These are phyloP conservation scores for Scomberomorus guttatus DNA, from an alignment of 2,797 vertebrate species.

Conservation along the genomic window DNA sequence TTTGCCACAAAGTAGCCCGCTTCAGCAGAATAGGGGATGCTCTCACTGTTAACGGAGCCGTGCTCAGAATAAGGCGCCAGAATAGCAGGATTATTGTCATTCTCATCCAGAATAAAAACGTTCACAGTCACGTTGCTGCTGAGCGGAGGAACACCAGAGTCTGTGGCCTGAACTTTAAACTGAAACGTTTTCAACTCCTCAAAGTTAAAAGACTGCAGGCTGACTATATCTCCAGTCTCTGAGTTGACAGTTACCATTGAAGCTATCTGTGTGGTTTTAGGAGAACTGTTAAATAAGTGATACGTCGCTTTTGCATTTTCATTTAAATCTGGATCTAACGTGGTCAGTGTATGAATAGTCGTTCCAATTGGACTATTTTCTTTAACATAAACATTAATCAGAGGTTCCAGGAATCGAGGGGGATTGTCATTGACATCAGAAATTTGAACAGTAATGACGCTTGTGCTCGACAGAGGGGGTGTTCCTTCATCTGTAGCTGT, in stretches of 20 bases:
- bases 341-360: slow-evolving; percentile 58
- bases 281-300: slow-evolving; percentile 81
- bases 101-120: slow-evolving; percentile 5
- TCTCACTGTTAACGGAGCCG: slow-evolving; percentile 8
- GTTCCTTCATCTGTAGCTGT: slow-evolving; percentile 75
- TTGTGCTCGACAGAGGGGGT: slow-evolving; percentile 68
- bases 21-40: slow-evolving; percentile 9
- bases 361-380: slow-evolving; percentile 75
- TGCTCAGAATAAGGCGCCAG: slow-evolving; percentile 9
- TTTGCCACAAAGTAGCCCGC: slow-evolving; percentile 11
- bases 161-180: slow-evolving; percentile 88
- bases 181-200: slow-evolving; percentile 89
- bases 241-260: slow-evolving; percentile 88
- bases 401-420: slow-evolving; percentile 62
- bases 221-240: slow-evolving; percentile 86
- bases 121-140: slow-evolving; percentile 2
- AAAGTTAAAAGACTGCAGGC: slow-evolving; percentile 89
- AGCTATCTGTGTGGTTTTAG: slow-evolving; percentile 75
- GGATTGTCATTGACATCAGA: slow-evolving; percentile 82
- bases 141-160: slow-evolving; percentile 79
- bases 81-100: not conserved
- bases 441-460: slow-evolving; percentile 67
- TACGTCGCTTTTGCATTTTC: slow-evolving; percentile 88
- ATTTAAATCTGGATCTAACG: slow-evolving; percentile 69
- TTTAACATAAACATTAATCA: slow-evolving; percentile 73